A percentile compares a stretch with the other conserved stretches of the same genome.
These are phyloP conservation scores for Pachyramphus minor DNA, from an alignment of 2,113 vertebrate species.

Conservation along the genomic window DNA sequence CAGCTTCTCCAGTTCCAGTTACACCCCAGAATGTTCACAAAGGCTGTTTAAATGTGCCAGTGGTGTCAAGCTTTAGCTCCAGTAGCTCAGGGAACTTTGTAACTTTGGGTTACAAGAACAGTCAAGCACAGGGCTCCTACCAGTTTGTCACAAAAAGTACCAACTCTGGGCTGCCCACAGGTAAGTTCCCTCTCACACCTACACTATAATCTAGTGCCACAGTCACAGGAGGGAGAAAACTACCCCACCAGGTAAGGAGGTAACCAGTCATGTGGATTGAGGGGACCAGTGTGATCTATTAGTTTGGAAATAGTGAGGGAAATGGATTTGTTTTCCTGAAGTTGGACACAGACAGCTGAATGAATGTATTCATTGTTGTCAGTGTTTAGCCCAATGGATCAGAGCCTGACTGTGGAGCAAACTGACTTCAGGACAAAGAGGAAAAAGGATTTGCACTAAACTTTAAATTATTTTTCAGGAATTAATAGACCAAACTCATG, in stretches of 20 bases:
- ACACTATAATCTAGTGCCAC: neutral
- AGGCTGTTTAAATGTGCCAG: rapidly evolving
- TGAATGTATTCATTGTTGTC: neutral
- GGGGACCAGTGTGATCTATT: neutral
- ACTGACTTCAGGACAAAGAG: neutral
- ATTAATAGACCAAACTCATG: neutral
- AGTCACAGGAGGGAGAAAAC: neutral
- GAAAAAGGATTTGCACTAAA: too few relatives aligned
- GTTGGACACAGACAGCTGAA: neutral
- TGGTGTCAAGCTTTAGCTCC: neutral
- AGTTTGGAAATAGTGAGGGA: neutral
- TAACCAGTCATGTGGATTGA: rapidly evolving
- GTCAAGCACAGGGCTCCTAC: neutral
- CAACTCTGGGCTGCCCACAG: neutral
- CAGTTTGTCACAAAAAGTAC: neutral
- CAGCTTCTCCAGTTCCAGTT: neutral
- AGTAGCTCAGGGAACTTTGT: neutral
- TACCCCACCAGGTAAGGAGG: neutral
- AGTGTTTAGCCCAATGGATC: neutral
- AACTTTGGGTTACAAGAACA: neutral
- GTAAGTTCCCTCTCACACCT: neutral
- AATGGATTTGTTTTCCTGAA: neutral
- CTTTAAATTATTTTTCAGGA: neutral
- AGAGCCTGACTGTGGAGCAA: neutral
- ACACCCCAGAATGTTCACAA: neutral